These are phyloP conservation scores for Teleopsis dalmanni DNA, from an alignment of 1,140 invertebrate species.

Conservation along the genomic window DNA sequence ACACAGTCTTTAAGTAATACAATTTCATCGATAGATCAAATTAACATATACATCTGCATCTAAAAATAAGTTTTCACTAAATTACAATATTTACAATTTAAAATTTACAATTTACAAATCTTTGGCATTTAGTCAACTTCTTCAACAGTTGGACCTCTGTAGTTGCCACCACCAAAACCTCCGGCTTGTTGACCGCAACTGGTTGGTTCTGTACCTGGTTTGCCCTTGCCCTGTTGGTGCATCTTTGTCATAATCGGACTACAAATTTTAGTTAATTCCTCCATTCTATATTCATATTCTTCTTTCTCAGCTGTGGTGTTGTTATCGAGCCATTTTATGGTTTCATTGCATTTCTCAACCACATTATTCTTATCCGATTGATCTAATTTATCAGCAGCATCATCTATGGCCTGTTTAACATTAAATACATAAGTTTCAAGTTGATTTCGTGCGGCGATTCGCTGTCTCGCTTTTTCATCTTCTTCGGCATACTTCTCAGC, in stretches of 20 bases:
- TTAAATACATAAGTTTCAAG: conserved; percentile 67
- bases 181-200: conserved; percentile 43
- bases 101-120: background rate
- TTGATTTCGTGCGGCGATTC: conserved; percentile 51
- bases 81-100: no score
- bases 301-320: conserved; percentile 58
- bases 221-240: conserved; percentile 45
- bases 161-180: conserved; percentile 43
- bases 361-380: conserved; percentile 53
- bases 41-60: background rate
- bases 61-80: background rate
- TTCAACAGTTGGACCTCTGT: conserved; percentile 58
- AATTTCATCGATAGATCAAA: background rate
- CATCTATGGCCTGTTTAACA: conserved; percentile 53
- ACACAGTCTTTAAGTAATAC: background rate
- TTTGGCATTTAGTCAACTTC: conserved; percentile 58
- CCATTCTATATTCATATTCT: conserved; percentile 54
- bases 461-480: conserved; percentile 60
- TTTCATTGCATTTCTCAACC: conserved; percentile 49
- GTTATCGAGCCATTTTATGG: conserved; percentile 53
- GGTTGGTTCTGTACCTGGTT: conserved; percentile 28
- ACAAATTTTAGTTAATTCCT: conserved; percentile 49
- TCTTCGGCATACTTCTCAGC: conserved; percentile 45
- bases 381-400: conserved; percentile 45
- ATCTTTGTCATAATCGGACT: conserved; percentile 52